phyloP scores from a whole-genome alignment of 2,113 vertebrate genomes.

The Corvus hawaiiensis region DNA sequence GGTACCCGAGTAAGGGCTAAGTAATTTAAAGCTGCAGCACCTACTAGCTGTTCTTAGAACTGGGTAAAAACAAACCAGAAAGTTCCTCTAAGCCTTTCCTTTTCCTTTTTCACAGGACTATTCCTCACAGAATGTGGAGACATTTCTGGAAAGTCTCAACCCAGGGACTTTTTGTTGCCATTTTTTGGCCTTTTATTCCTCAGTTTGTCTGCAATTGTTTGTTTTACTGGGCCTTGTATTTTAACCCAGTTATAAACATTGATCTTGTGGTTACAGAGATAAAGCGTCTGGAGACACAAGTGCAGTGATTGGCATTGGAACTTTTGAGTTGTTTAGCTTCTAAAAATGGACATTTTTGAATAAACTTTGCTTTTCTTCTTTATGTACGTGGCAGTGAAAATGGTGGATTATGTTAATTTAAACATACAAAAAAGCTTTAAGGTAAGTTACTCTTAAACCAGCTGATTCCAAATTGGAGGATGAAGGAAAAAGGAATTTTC shows the following conservation, averaged over 20 bases:
- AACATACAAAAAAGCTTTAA: background rate
- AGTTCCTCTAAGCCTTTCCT: background rate
- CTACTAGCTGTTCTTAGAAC: background rate
- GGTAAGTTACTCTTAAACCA: background rate
- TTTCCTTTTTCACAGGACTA: slow-evolving; percentile 72
- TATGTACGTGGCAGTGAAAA: background rate
- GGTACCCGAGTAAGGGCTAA: background rate
- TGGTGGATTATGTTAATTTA: slow-evolving; percentile 1
- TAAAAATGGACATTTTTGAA: background rate
- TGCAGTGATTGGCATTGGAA: slow-evolving; percentile 43
- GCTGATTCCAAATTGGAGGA: background rate
- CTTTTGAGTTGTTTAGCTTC: background rate
- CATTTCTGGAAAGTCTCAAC: slow-evolving; percentile 89
- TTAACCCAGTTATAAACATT: slow-evolving; percentile 91
- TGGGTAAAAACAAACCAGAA: background rate
- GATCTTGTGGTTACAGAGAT: slow-evolving; percentile 89
- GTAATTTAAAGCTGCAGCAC: background rate
- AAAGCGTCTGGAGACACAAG: slow-evolving; percentile 81
- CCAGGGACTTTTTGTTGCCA: slow-evolving; percentile 83
- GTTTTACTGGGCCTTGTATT: slow-evolving; percentile 94
- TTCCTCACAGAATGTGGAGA: slow-evolving; percentile 86
- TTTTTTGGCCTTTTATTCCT: slow-evolving; percentile 91
- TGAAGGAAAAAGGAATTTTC: background rate
- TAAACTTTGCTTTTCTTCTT: background rate
- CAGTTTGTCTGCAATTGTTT: slow-evolving; percentile 93